These are phyloP conservation scores for Champsocephalus esox DNA, from an alignment of 2,797 vertebrate genomes.

Conservation along the genomic window DNA sequence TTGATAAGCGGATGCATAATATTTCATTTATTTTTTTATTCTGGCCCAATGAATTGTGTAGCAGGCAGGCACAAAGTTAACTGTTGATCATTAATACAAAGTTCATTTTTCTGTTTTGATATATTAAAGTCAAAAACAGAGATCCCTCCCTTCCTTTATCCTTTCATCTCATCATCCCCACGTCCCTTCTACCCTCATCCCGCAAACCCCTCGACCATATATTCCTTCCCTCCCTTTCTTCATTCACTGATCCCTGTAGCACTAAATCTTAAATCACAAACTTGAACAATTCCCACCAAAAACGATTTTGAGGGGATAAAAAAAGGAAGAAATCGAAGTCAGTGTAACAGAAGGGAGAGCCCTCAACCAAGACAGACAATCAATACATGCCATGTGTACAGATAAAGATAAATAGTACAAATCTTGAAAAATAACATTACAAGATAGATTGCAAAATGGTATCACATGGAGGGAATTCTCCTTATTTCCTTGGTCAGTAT, in stretches of 20 bases:
- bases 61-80: background rate
- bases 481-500: background rate
- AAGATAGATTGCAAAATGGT: background rate
- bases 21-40: background rate
- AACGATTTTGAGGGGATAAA: background rate
- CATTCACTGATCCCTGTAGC: too few relatives aligned
- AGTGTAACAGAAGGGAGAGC: background rate
- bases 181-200: too few relatives aligned
- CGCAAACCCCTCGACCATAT: too few relatives aligned
- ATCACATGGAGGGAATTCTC: background rate
- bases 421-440: too few relatives aligned
- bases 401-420: background rate
- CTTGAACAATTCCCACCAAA: background rate
- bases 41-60: background rate
- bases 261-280: background rate
- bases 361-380: background rate
- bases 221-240: too few relatives aligned
- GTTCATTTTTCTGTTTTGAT: background rate
- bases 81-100: background rate
- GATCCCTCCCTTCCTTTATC: too few relatives aligned
- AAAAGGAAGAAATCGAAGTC: background rate
- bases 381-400: background rate
- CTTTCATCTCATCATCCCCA: too few relatives aligned
- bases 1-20: too few relatives aligned
- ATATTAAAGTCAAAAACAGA: background rate